A percentile compares a stretch with the other conserved stretches of the same genome.
Evolutionary conservation across 2,888 invertebrate genomes (phyloP).

Genomic region (Entomobrya multifasciata): DNA sequence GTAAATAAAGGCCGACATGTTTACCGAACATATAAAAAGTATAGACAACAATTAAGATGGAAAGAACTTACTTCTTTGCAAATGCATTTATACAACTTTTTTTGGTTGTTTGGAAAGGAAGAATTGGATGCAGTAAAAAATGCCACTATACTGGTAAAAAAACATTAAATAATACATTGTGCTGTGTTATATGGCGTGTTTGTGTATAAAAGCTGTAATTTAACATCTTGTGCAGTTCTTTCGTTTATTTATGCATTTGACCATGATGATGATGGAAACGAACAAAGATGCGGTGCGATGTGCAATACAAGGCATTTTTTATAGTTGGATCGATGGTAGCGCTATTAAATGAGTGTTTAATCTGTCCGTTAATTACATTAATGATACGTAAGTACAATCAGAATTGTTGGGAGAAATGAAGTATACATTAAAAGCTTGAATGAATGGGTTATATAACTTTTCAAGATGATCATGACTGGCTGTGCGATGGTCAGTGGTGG

Average conservation of each 20-base stretch:
- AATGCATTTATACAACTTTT: too few species aligned
- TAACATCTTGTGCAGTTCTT: neutral
- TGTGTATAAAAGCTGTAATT: slow-evolving; percentile 5
- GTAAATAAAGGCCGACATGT: slow-evolving; percentile 69
- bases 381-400: slow-evolving; percentile 24
- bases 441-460: slow-evolving; percentile 24
- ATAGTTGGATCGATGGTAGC: neutral
- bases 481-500: neutral
- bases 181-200: neutral
- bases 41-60: slow-evolving; percentile 23
- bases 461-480: too few species aligned
- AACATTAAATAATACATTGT: slow-evolving; percentile 13
- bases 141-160: slow-evolving; percentile 12
- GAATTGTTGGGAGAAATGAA: slow-evolving; percentile 1
- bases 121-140: slow-evolving; percentile 17
- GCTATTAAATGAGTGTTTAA: slow-evolving; percentile 46
- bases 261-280: slow-evolving; percentile 18
- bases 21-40: slow-evolving; percentile 24
- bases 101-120: too few species aligned
- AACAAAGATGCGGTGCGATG: neutral
- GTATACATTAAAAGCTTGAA: neutral
- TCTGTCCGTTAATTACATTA: slow-evolving; percentile 65
- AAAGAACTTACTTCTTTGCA: slow-evolving; percentile 7
- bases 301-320: neutral
- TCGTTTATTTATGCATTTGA: slow-evolving; percentile 7